Evolutionary conservation across 64 coral and sea anemone species (phyloP).

Genomic region (Montipora efflorescens): DNA sequence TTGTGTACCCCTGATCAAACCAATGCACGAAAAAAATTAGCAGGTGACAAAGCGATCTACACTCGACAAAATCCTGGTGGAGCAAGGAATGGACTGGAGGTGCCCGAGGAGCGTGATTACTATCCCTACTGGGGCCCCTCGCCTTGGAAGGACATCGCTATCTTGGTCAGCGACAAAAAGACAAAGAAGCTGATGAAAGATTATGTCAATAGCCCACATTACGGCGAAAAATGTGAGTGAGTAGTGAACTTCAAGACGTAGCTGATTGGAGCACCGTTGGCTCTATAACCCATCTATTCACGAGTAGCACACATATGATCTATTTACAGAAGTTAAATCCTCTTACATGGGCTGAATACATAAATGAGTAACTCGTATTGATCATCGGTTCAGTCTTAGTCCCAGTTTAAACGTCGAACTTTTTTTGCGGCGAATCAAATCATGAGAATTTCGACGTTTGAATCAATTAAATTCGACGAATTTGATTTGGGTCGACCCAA

Average conservation of each 20-base stretch:
- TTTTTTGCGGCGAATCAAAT: too few relatives aligned
- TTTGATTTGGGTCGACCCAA: too few relatives aligned
- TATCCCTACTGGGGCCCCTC: conserved; percentile 82
- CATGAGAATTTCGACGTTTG: too few relatives aligned
- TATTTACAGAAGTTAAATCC: too few relatives aligned
- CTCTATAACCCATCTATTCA: too few relatives aligned
- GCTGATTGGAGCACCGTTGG: too few relatives aligned
- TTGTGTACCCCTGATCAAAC: conserved; percentile 40
- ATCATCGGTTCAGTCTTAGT: too few relatives aligned
- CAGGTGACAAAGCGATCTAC: conserved; percentile 51
- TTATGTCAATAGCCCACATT: background rate
- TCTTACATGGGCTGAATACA: too few relatives aligned
- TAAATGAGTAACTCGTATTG: too few relatives aligned
- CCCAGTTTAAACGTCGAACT: too few relatives aligned
- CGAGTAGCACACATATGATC: background rate
- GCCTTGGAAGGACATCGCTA: conserved; percentile 70
- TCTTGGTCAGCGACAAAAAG: conserved; percentile 17
- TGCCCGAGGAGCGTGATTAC: conserved; percentile 80
- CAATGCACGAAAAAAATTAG: background rate
- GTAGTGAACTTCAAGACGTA: too few relatives aligned
- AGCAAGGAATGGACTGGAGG: conserved; percentile 63
- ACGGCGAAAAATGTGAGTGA: conserved; percentile 3
- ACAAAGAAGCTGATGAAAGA: conserved; percentile 13
- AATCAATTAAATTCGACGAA: too few relatives aligned
- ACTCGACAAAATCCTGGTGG: conserved; percentile 76